Base-by-base conservation (phyloP, 2,888 invertebrate genomes). In the Stomorhina lunata region DNA sequence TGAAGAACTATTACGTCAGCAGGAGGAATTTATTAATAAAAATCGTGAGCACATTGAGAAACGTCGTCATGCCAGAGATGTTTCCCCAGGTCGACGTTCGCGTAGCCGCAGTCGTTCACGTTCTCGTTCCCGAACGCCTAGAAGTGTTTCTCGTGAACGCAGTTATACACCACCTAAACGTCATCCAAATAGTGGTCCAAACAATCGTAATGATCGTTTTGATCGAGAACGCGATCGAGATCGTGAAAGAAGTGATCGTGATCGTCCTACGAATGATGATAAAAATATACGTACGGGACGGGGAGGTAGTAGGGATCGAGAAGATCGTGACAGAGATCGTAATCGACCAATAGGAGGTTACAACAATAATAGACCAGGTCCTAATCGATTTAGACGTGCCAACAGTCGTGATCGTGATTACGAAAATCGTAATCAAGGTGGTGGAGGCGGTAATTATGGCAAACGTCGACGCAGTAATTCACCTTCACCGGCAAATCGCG, bases 1-100 rank as follows among this genome's bases (percentile, higher is more conserved):
- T 48, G 91, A 90, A 7, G 91, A 91, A 83, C 80, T 91, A 59
- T 81, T 91, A 66, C 88, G 91, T 0, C 91, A 92, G 75, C 91
- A 91, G 83, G 91, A 91, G 84, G 91, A 91, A 83, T 91, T 91
- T 71, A 91, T 91, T n/a, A 91, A 89, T 37, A 90, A 90, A 85
- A 91, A 91, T 85, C 88, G 90, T 7, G 89, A 90, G 76, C 91
- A 91, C 81, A 91, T 91, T 79, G 91, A 91, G 81, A 91, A 91
- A 84, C 87, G 92, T 5, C 89, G 91, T 12, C 86, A 90, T 86
- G 91, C 90, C 53, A 86, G 91, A 57, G 89, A 90, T 4, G 88
- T 89, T 3, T 88, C 89, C 10, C 86, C 88, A 1, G 84, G 82
- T 0, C 76, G 86, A 72, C 76, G 86, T 17, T 83, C 87, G 1